Base-by-base conservation (phyloP, 2,888 invertebrate genomes). In the Onchidella celtica region DNA sequence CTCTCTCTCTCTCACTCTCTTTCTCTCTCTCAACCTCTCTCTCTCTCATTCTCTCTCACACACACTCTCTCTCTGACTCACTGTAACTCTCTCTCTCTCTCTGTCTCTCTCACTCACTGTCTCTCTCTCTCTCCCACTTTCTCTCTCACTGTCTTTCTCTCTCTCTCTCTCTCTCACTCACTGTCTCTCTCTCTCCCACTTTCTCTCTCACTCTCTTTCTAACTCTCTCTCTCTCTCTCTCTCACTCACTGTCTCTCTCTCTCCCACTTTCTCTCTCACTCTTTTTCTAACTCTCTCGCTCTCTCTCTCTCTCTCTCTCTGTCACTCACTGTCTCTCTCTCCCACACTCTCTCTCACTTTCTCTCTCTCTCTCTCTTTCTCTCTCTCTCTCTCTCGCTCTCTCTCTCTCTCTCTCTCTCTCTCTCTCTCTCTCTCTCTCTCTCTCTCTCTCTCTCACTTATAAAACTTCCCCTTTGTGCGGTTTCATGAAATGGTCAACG, bases 21-120 rank as follows among this genome's bases (percentile, higher is more conserved):
- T 24, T 70, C 34, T 79, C 40, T 79, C 27, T 40, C 24, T 73
- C n/a, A n/a, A n/a, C n/a, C n/a, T n/a, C n/a, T n/a, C n/a, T n/a
- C n/a, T n/a, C n/a, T n/a, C n/a, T n/a, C 21, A 63, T 1, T 73
- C 4, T 73, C 14, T 65, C 11, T 72, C 17, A n/a, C 34, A 59
- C n/a, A 38, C 34, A 61, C 36, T 79, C 36, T 70, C 11, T 61
- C 38, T 70, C n/a, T 38, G n/a, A 29, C 57, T 74, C n/a, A n/a
- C n/a, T n/a, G n/a, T n/a, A n/a, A n/a, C n/a, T n/a, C n/a, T n/a
- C n/a, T n/a, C n/a, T n/a, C 34, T 57, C 24, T 74, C 57, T 57
- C 1, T 66, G 32, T 74, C 57, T 68, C 38, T 66, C 29, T 59
- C 57, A 68, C 29, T 72, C 32, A 47, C 17, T 65, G 27, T 55